phyloP scores from a whole-genome alignment of 2,113 vertebrate species.

The Poecilia latipinna region DNA sequence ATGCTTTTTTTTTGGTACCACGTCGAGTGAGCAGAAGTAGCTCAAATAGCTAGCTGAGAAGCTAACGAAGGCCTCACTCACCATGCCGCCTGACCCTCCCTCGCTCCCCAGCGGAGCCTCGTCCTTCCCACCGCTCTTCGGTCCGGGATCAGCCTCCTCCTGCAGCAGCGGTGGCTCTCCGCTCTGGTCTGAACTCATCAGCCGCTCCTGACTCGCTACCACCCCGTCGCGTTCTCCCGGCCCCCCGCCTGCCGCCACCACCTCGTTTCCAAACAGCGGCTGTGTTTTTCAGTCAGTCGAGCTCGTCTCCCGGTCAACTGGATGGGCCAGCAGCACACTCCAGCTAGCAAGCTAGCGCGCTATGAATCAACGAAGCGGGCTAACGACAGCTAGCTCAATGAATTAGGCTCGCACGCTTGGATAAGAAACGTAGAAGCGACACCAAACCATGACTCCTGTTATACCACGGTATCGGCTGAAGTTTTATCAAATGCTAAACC shows the following conservation, averaged over 20 bases:
- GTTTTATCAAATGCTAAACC: slow-evolving; percentile 40
- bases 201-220: slow-evolving; percentile 83
- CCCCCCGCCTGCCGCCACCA: slow-evolving; percentile 70
- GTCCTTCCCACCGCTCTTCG: slow-evolving; percentile 76
- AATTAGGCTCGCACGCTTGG: slow-evolving; percentile 55
- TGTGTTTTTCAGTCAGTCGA: slow-evolving; percentile 45
- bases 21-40: slow-evolving; percentile 5
- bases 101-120: slow-evolving; percentile 75
- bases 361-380: slow-evolving; percentile 69
- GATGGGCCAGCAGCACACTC: slow-evolving; percentile 43
- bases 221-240: slow-evolving; percentile 80
- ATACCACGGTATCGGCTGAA: slow-evolving; percentile 36
- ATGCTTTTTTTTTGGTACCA: neutral
- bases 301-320: slow-evolving; percentile 48
- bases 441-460: slow-evolving; percentile 47
- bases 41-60: slow-evolving; percentile 37
- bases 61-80: slow-evolving; percentile 78
- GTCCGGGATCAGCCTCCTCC: slow-evolving; percentile 83
- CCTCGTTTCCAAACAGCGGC: slow-evolving; percentile 32
- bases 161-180: slow-evolving; percentile 84
- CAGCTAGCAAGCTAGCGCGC: slow-evolving; percentile 69
- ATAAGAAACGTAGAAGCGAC: slow-evolving; percentile 34
- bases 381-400: slow-evolving; percentile 70
- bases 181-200: slow-evolving; percentile 87
- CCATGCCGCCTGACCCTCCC: slow-evolving; percentile 81